Percentiles rank a stretch among this genome's conserved stretches.
phyloP scores from a whole-genome alignment of 2,888 invertebrate species.

The Acleris literana region DNA sequence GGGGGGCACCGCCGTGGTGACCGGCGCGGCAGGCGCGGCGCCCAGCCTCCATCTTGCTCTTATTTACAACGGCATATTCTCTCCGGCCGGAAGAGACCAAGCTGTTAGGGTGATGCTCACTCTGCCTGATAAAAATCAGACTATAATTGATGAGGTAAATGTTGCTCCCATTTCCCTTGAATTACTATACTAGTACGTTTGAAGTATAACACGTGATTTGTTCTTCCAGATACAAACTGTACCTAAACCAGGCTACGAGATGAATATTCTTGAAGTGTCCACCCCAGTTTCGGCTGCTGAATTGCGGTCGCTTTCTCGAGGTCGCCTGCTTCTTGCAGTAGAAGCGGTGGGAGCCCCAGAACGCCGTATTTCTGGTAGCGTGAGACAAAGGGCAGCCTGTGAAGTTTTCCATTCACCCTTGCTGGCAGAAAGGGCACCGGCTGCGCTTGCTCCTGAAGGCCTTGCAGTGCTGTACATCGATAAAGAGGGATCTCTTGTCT shows the following conservation, averaged over 20 bases:
- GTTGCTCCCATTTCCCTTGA: background rate
- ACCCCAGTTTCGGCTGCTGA: constrained; percentile 91
- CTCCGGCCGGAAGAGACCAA: constrained; percentile 85
- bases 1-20: constrained; percentile 95
- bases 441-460: constrained; percentile 83
- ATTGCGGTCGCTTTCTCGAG: constrained; percentile 89
- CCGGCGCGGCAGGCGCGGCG: constrained; percentile 90
- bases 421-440: constrained; percentile 78
- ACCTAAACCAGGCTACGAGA: constrained; percentile 88
- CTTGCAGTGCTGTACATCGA: constrained; percentile 91
- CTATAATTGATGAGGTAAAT: constrained; percentile 88
- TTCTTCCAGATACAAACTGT: constrained; percentile 83
- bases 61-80: constrained; percentile 92
- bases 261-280: constrained; percentile 90
- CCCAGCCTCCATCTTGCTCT: constrained; percentile 92
- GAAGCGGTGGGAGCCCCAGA: constrained; percentile 87
- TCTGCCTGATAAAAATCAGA: constrained; percentile 87
- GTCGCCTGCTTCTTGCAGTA: constrained; percentile 88
- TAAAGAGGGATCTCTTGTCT: constrained; percentile 89
- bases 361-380: constrained; percentile 87
- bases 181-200: background rate
- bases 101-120: constrained; percentile 88
- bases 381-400: constrained; percentile 90
- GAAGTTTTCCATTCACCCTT: constrained; percentile 91
- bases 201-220: background rate